These are phyloP conservation scores for Acrocera orbiculus DNA, from an alignment of 2,888 invertebrate species.

Conservation along the genomic window DNA sequence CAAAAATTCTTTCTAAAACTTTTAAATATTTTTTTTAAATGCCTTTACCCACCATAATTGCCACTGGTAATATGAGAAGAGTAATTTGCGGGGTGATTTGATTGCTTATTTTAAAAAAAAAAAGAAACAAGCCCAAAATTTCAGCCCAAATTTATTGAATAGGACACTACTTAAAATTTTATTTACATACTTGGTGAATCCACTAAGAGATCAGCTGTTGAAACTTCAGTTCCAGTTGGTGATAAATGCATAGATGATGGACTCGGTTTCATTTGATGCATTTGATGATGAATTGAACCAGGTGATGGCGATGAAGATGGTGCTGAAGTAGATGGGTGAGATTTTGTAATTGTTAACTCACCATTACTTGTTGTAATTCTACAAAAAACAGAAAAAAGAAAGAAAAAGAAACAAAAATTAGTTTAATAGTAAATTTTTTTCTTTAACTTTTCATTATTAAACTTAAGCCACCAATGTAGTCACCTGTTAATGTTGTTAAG, in stretches of 20 bases:
- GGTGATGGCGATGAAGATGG: constrained; percentile 16
- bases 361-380: constrained; percentile 61
- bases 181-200: constrained; percentile 67
- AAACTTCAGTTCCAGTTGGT: constrained; percentile 41
- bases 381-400: constrained; percentile 11
- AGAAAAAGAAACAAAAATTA: background rate
- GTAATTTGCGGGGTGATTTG: no score
- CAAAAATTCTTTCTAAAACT: no score
- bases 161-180: no score
- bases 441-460: no score
- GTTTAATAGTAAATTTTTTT: no score
- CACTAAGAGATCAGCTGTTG: constrained; percentile 48
- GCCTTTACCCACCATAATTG: no score
- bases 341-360: constrained; percentile 67
- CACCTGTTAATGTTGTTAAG: constrained; percentile 50
- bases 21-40: no score
- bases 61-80: no score
- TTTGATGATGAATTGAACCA: constrained; percentile 25
- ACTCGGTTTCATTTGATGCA: constrained; percentile 41
- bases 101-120: no score
- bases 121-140: no score
- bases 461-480: no score
- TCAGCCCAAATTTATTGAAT: no score
- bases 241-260: constrained; percentile 45
- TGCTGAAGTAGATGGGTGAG: constrained; percentile 36